These are phyloP conservation scores for Yponomeuta plumbellus DNA, from an alignment of 2,888 invertebrate species.

Conservation along the genomic window DNA sequence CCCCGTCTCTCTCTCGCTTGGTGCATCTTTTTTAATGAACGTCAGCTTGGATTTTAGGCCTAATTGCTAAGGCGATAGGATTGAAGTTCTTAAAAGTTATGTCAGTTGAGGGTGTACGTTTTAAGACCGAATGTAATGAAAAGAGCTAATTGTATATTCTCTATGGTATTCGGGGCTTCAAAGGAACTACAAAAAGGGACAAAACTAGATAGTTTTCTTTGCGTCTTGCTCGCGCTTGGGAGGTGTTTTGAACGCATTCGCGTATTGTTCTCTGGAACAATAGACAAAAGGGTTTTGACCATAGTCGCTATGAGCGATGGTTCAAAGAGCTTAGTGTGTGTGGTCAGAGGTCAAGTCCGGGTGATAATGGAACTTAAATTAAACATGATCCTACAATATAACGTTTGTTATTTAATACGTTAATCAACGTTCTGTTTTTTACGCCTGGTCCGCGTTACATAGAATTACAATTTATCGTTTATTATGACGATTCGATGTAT, in stretches of 20 bases:
- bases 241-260: background rate
- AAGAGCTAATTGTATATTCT: conserved; percentile 73
- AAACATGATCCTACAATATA: background rate
- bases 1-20: background rate
- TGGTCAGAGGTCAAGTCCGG: conserved; percentile 1
- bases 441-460: no score
- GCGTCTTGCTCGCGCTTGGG: conserved; percentile 36
- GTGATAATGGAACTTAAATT: background rate
- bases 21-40: background rate
- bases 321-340: background rate
- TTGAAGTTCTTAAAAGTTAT: background rate
- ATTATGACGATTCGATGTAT: no score
- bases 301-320: background rate
- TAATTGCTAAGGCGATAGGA: background rate
- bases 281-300: conserved; percentile 7
- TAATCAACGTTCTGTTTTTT: no score
- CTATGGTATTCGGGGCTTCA: conserved; percentile 46
- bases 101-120: conserved; percentile 58
- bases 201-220: conserved; percentile 27
- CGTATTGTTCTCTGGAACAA: conserved; percentile 9
- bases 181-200: conserved; percentile 42
- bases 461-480: no score
- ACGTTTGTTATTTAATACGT: no score
- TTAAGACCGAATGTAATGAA: conserved; percentile 71
- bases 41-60: background rate